A percentile compares a stretch with the other conserved stretches of the same genome.
Evolutionary conservation across 2,888 invertebrate genomes (phyloP).

Genomic region (Carterocephalus palaemon): DNA sequence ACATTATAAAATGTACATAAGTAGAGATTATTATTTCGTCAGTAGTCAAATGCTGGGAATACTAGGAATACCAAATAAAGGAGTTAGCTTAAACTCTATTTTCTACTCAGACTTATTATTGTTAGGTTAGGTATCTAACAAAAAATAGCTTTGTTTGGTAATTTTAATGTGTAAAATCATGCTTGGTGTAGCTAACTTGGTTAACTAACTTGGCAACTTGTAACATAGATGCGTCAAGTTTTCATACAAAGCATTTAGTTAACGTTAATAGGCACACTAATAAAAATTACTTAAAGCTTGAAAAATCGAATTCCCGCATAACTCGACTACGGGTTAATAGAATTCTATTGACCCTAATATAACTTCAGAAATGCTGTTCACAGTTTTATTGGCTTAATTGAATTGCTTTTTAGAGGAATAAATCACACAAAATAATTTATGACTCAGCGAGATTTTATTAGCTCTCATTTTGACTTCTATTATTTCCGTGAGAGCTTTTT

Average conservation of each 20-base stretch:
- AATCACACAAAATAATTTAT: conserved; percentile 27
- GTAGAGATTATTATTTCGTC: no score
- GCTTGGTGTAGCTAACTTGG: no score
- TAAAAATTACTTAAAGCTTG: conserved; percentile 13
- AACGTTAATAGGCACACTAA: conserved; percentile 9
- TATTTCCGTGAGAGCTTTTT: background rate
- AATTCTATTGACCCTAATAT: conserved; percentile 54
- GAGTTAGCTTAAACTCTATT: no score
- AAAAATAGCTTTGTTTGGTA: no score
- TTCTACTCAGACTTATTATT: no score
- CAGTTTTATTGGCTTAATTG: conserved; percentile 56
- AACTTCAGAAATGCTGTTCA: conserved; percentile 36
- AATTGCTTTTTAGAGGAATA: conserved; percentile 47
- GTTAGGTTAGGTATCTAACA: no score
- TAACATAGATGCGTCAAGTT: no score
- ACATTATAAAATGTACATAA: no score
- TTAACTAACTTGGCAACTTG: no score
- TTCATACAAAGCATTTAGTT: background rate
- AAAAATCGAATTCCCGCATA: conserved; percentile 35
- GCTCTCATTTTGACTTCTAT: conserved; percentile 26
- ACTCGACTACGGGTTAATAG: conserved; percentile 47
- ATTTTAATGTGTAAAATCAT: no score
- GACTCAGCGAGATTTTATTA: conserved; percentile 37
- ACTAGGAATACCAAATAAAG: no score
- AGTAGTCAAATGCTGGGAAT: no score